phyloP scores from a whole-genome alignment of 2,797 vertebrate genomes.

The Sarcophilus harrisii region DNA sequence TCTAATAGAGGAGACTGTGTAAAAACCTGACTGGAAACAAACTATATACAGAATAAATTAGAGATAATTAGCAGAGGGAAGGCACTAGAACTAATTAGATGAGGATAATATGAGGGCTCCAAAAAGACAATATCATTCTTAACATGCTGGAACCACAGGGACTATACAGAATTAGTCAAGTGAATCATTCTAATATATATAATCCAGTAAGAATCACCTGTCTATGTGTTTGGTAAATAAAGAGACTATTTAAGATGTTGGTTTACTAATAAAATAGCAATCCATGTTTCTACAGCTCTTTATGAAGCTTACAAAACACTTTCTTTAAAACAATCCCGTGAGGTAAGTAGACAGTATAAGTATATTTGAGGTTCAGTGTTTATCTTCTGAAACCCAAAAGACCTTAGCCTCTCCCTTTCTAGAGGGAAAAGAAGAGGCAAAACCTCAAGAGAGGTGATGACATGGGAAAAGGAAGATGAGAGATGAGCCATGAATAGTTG shows the following conservation, averaged over 20 bases:
- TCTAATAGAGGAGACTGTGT: not conserved
- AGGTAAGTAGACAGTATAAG: not conserved
- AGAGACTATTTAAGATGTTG: not conserved
- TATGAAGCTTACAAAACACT: not conserved
- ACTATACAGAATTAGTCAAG: not conserved
- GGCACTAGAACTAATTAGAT: not conserved
- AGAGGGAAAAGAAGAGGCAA: not conserved
- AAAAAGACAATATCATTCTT: not conserved
- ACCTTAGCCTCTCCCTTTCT: not conserved
- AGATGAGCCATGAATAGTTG: not conserved
- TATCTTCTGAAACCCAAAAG: not conserved
- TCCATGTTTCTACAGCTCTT: not conserved
- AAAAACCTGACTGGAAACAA: not conserved
- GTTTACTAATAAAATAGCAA: not conserved
- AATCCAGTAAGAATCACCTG: not conserved
- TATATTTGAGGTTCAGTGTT: not conserved
- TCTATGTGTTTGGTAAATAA: not conserved
- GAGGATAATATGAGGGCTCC: not conserved
- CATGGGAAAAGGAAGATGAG: not conserved
- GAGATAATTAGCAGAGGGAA: not conserved
- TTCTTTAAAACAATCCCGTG: not conserved
- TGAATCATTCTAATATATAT: not conserved
- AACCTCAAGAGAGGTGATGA: not conserved
- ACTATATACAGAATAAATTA: not conserved
- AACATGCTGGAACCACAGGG: not conserved